These are phyloP conservation scores for Heliocidaris erythrogramma DNA, from an alignment of 35 echinoderm and acorn worm genomes.

Conservation along the genomic window DNA sequence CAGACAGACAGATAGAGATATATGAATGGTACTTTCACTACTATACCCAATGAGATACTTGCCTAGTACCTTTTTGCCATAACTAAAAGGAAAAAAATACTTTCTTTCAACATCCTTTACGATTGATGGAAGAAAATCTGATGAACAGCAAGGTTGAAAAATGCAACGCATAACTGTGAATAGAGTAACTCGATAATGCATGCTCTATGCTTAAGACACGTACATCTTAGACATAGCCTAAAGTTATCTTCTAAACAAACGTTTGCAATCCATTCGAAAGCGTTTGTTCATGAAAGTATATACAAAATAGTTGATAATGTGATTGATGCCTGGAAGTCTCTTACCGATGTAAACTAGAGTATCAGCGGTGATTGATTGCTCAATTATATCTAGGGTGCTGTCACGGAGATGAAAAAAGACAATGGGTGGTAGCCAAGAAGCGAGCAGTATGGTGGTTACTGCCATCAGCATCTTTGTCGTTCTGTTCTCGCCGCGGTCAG, in stretches of 20 bases:
- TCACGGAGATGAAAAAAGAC: slow-evolving; percentile 45
- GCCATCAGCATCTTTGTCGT: slow-evolving; percentile 46
- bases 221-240: too few relatives aligned
- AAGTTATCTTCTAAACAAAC: not conserved
- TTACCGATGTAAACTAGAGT: slow-evolving; percentile 40
- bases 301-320: slow-evolving; percentile 36
- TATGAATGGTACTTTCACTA: too few relatives aligned
- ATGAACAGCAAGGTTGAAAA: too few relatives aligned
- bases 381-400: slow-evolving; percentile 2
- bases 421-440: slow-evolving; percentile 33
- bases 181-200: too few relatives aligned
- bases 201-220: too few relatives aligned
- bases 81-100: too few relatives aligned
- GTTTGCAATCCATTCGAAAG: slow-evolving; percentile 20
- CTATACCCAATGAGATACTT: too few relatives aligned
- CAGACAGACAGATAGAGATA: too few relatives aligned
- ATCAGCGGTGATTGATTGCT: not conserved
- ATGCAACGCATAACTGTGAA: too few relatives aligned
- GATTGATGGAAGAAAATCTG: too few relatives aligned
- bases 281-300: slow-evolving; percentile 29
- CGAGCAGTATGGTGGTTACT: slow-evolving; percentile 26
- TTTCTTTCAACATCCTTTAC: too few relatives aligned
- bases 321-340: slow-evolving; percentile 20
- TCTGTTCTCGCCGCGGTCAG: slow-evolving; percentile 40
- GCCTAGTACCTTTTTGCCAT: too few relatives aligned